Evolutionary conservation across 2,888 invertebrate genomes (phyloP), one percentile per base, ranked within the genome.

Genomic region (Opisthograptis luteolata): DNA sequence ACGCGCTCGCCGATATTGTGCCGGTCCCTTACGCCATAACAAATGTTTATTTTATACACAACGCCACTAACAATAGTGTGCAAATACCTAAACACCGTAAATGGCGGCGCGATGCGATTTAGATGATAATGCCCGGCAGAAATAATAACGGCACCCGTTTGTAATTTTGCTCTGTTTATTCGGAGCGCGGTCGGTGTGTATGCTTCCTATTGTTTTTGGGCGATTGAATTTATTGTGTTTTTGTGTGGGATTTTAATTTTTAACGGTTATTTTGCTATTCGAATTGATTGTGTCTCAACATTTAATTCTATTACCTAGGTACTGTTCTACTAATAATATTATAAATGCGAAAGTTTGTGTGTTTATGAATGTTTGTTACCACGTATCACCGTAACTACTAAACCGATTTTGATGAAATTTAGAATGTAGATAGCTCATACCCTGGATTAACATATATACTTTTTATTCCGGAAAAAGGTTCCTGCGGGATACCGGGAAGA

Each of bases 11-110:
- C 81, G 84, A 87, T 87, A 88, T 87, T 87, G 87, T 85, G 78
- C 67, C 79, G 79, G 76, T 74, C 81, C 84, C 80, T 79, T 75
- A 75, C 71, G 76, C 81, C 77, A 81, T 89, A 90, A 90, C 89
- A 88, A 90, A 90, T 90, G 90, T 90, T 89, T 88, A 89, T 90
- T 89, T 90, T 90, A 90, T 90, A 89, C 90, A 87, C 89, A 88
- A 79, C 85, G 87, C 84, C 87, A 87, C 87, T 89, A 87, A 90
- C 90, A 90, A 90, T 90, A 90, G 90, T 90, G 83, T 76, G 88
- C 85, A 89, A 89, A 90, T 86, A 90, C 90, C 90, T 89, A 88
- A 87, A 87, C 89, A 84, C 76, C 81, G 80, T 85, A 82, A 85
- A 84, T 83, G 87, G 82, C 67, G 77, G 75, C 76, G 81, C 79